Percentiles rank a stretch among this genome's conserved stretches.
These are phyloP conservation scores for Dysidea cf. avara DNA, from an alignment of 37 sponge, comb jelly and placozoan genomes.

Conservation along the genomic window DNA sequence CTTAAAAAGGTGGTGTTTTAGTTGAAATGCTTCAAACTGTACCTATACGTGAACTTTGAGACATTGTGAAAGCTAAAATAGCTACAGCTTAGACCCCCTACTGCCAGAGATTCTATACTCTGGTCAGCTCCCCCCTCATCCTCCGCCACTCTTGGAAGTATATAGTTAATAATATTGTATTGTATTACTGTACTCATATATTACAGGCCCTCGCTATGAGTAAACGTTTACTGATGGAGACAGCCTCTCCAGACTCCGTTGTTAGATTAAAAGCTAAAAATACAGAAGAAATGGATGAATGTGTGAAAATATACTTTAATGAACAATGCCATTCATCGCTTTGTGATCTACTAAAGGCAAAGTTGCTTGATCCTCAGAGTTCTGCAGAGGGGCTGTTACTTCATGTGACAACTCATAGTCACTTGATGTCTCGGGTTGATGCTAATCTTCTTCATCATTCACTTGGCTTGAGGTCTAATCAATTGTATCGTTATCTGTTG, in stretches of 20 bases:
- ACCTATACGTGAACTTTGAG: too few relatives aligned
- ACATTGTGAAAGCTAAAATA: too few relatives aligned
- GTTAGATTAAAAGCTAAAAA: neutral
- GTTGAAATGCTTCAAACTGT: too few relatives aligned
- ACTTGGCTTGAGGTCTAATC: neutral
- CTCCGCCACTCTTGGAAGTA: too few relatives aligned
- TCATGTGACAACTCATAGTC: conserved; percentile 22
- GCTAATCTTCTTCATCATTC: neutral
- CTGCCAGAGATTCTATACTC: too few relatives aligned
- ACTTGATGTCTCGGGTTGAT: conserved; percentile 3
- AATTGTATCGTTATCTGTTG: neutral
- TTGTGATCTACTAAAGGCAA: conserved; percentile 1
- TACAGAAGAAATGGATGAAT: neutral
- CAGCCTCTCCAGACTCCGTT: conserved; percentile 27
- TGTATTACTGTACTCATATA: too few relatives aligned
- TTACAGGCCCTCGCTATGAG: neutral
- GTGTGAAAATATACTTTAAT: conserved; percentile 5
- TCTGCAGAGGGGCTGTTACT: neutral
- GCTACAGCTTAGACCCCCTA: too few relatives aligned
- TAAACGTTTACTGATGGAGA: conserved; percentile 16
- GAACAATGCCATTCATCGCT: conserved; percentile 6
- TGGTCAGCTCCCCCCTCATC: too few relatives aligned
- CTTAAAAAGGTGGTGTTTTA: too few relatives aligned
- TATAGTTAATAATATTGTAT: too few relatives aligned
- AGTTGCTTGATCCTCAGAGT: neutral